Evolutionary conservation across 2,888 invertebrate species (phyloP).

Genomic region (Agonopterix subpropinquella): DNA sequence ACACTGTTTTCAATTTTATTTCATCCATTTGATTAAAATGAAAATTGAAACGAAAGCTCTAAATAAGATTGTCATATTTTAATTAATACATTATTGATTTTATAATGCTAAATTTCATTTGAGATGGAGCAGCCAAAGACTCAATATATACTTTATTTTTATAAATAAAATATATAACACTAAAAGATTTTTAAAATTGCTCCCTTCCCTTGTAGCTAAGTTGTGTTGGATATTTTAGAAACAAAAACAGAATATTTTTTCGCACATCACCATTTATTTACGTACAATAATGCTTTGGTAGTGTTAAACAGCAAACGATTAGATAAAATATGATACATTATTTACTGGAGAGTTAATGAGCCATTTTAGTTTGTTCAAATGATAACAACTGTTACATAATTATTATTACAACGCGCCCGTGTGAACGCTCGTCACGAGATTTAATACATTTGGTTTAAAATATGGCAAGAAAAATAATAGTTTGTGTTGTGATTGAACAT

Average conservation of each 20-base stretch:
- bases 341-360: no score
- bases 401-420: no score
- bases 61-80: no score
- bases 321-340: conserved; percentile 1
- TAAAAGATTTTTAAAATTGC: neutral
- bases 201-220: neutral
- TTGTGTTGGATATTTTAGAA: neutral
- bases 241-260: conserved; percentile 1
- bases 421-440: no score
- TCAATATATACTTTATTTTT: conserved; percentile 19
- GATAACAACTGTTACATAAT: no score
- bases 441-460: no score
- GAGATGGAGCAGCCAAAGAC: conserved; percentile 21
- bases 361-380: no score
- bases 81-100: neutral
- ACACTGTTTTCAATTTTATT: neutral
- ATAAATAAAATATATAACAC: conserved; percentile 12
- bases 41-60: no score
- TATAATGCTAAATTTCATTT: conserved; percentile 8
- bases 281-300: conserved; percentile 24
- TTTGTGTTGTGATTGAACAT: neutral
- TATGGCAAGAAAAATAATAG: no score
- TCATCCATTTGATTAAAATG: neutral
- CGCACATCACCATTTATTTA: conserved; percentile 22
- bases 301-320: conserved; percentile 10